Evolutionary conservation across 2,797 vertebrate species (phyloP).

Genomic region (Synanceia verrucosa): DNA sequence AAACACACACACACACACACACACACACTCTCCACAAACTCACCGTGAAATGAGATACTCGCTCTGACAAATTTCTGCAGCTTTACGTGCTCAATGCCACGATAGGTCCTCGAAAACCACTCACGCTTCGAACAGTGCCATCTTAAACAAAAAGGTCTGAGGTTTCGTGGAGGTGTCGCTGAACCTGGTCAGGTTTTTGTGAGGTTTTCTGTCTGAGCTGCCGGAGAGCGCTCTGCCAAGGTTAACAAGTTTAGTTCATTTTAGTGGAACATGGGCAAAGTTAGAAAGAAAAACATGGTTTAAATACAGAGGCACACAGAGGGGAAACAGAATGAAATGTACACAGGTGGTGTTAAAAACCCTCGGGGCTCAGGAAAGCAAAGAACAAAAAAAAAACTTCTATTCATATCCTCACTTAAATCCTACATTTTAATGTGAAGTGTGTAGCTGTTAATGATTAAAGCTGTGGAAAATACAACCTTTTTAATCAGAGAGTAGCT

Average conservation of each 20-base stretch:
- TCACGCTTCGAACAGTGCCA: conserved; percentile 19
- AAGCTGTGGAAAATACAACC: conserved; percentile 34
- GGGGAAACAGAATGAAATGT: conserved; percentile 9
- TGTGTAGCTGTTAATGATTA: conserved; percentile 36
- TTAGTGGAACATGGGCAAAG: not conserved
- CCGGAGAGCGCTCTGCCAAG: conserved; percentile 19
- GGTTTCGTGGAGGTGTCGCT: conserved; percentile 26
- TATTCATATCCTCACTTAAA: conserved; percentile 28
- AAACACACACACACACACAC: not conserved
- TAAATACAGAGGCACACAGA: conserved; percentile 3
- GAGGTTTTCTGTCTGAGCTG: conserved; percentile 2
- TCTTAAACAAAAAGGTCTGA: conserved; percentile 48
- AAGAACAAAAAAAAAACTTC: conserved; percentile 8
- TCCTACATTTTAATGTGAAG: conserved; percentile 18
- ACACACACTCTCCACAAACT: conserved; percentile 19
- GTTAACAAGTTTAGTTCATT: conserved; percentile 29
- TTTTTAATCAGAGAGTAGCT: conserved; percentile 39
- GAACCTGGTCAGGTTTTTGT: conserved; percentile 30
- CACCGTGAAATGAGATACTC: conserved; percentile 47
- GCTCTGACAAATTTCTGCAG: conserved; percentile 37
- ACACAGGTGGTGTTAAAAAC: conserved; percentile 35
- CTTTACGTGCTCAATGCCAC: conserved; percentile 25
- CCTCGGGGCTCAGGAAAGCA: conserved; percentile 21
- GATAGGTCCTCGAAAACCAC: conserved; percentile 54
- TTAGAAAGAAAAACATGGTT: conserved; percentile 19